Conservation (phyloP, 2,888 invertebrate species). For the Scaptomyza parva region DNA sequence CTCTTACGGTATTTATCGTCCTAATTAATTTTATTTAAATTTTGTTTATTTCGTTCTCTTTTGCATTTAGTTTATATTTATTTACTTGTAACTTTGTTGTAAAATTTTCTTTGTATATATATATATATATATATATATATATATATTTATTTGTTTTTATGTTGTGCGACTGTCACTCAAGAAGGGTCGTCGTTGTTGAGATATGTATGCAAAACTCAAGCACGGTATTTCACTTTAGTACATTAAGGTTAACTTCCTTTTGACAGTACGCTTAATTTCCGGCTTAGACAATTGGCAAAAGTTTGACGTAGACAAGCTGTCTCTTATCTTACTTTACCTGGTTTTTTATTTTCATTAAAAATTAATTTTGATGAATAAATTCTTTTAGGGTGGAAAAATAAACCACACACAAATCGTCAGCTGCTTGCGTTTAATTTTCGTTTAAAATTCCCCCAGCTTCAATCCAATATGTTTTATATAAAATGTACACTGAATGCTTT, state of each 20-base stretch:
- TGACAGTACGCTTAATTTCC: conserved; percentile 69
- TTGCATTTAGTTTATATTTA: background rate
- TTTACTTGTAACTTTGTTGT: background rate
- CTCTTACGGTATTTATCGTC: background rate
- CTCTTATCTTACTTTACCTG: conserved; percentile 13
- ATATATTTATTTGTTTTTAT: background rate
- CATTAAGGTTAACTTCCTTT: conserved; percentile 66
- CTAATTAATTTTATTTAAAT: background rate
- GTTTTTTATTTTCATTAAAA: conserved; percentile 23
- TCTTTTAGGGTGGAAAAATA: background rate
- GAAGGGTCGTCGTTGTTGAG: background rate
- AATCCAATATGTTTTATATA: conserved; percentile 20
- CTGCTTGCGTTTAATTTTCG: conserved; percentile 44
- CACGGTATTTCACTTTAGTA: conserved; percentile 61
- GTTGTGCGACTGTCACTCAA: background rate
- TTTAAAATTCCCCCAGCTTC: background rate
- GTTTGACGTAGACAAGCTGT: conserved; percentile 21
- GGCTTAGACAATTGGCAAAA: conserved; percentile 45
- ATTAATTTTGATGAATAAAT: conserved; percentile 28
- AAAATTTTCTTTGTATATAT: background rate
- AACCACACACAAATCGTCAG: conserved; percentile 18
- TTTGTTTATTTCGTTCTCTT: too few relatives aligned
- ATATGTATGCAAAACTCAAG: conserved; percentile 5
- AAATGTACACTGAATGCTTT: conserved; percentile 53
- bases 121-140: background rate